Conservation (phyloP, 2,797 vertebrate genomes). For the Peromyscus attwateri region DNA sequence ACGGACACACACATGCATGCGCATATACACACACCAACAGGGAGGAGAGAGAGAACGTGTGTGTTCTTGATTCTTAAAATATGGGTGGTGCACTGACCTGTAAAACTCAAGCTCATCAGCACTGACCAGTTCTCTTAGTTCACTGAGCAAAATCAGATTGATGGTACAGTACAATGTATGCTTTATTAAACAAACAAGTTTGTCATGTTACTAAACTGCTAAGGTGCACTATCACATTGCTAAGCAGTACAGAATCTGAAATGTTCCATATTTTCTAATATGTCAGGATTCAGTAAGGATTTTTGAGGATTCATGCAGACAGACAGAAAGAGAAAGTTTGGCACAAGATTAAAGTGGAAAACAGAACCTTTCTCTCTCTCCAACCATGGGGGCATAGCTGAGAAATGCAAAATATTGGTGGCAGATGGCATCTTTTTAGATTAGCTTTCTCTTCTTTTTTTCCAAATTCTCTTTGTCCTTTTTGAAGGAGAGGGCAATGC, state of each 20-base stretch:
- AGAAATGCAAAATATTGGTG: slow-evolving; percentile 2
- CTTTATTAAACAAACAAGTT: slow-evolving; percentile 71
- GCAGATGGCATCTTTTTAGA: slow-evolving; percentile 52
- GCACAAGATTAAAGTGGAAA: neutral
- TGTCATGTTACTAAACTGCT: slow-evolving; percentile 56
- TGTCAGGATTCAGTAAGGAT: slow-evolving; percentile 44
- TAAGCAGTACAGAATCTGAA: slow-evolving; percentile 41
- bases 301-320: slow-evolving; percentile 10
- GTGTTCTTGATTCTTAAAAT: slow-evolving; percentile 55
- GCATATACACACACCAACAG: neutral
- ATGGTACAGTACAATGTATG: slow-evolving; percentile 44
- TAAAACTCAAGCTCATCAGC: slow-evolving; percentile 69
- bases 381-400: neutral
- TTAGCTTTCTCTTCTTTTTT: neutral
- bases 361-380: neutral
- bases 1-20: neutral
- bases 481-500: neutral
- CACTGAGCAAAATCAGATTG: slow-evolving; percentile 54
- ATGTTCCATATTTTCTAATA: slow-evolving; percentile 43
- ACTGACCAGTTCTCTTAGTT: slow-evolving; percentile 50
- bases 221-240: slow-evolving; percentile 17
- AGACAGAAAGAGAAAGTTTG: slow-evolving; percentile 43
- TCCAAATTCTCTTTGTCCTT: neutral
- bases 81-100: slow-evolving; percentile 28
- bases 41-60: neutral